A percentile compares a stretch with the other conserved stretches of the same genome.
Evolutionary conservation across 1,140 invertebrate species (phyloP).

Genomic region (Trichoplusia ni): DNA sequence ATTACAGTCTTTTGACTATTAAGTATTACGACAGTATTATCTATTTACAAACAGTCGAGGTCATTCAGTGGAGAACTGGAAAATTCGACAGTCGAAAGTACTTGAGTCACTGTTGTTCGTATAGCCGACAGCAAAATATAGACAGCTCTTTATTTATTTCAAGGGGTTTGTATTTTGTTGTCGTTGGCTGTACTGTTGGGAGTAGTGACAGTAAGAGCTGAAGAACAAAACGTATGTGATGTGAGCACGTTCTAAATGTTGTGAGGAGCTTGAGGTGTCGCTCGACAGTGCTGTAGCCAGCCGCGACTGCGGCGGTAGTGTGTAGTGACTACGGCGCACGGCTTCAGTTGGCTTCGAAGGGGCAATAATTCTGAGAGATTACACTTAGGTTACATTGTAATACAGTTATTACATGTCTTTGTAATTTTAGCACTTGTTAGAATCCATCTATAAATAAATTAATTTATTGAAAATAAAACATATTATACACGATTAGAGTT

Average conservation of each 20-base stretch:
- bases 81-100: too few relatives aligned
- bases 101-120: too few relatives aligned
- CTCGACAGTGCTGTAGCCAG: constrained; percentile 71
- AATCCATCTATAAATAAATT: constrained; percentile 32
- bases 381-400: constrained; percentile 43
- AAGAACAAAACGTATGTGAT: not conserved
- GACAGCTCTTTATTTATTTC: too few relatives aligned
- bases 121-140: too few relatives aligned
- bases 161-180: too few relatives aligned
- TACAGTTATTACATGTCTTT: constrained; percentile 31
- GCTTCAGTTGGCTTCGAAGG: constrained; percentile 74
- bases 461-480: constrained; percentile 33
- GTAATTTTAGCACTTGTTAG: constrained; percentile 38
- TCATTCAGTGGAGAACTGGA: too few relatives aligned
- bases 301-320: constrained; percentile 40
- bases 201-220: not conserved
- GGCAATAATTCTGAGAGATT: constrained; percentile 56
- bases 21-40: too few relatives aligned
- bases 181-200: too few relatives aligned
- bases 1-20: too few relatives aligned
- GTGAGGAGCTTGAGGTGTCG: constrained; percentile 71
- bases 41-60: too few relatives aligned
- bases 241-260: constrained; percentile 29
- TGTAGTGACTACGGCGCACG: constrained; percentile 76
- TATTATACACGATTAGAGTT: constrained; percentile 33